Percentiles rank a stretch among this genome's conserved stretches.
phyloP scores from a whole-genome alignment of 2,797 vertebrate species.

The Octomys mimax region DNA sequence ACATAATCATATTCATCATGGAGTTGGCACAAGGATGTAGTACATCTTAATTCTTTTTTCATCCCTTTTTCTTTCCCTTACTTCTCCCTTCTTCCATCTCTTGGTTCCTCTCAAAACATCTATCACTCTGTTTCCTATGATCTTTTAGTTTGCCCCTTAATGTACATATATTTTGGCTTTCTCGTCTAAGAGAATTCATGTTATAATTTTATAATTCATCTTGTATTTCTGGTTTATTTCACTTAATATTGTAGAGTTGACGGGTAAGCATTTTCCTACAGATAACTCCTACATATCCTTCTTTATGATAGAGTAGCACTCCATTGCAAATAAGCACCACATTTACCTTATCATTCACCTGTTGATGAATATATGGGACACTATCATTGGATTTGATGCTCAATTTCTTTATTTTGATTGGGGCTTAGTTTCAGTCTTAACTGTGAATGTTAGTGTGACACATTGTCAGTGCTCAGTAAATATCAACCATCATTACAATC shows the following conservation, averaged over 20 bases:
- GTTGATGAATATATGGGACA: neutral
- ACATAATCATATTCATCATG: neutral
- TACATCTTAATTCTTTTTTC: neutral
- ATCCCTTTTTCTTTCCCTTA: neutral
- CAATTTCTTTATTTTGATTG: neutral
- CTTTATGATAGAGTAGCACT: neutral
- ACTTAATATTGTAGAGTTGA: neutral
- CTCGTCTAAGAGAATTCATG: neutral
- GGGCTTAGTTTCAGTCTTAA: constrained; percentile 8
- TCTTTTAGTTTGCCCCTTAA: neutral
- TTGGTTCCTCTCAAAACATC: neutral
- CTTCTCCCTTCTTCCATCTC: neutral
- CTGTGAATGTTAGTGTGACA: neutral
- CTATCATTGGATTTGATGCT: neutral
- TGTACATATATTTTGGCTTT: neutral
- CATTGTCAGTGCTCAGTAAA: neutral
- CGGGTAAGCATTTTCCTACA: neutral
- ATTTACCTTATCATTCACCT: neutral
- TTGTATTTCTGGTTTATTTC: neutral
- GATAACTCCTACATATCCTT: neutral
- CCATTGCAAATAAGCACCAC: neutral
- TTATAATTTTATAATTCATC: neutral
- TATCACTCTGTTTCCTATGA: neutral
- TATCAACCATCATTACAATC: neutral
- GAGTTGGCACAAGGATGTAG: neutral